Conservation (phyloP, 2,113 vertebrate genomes). For the Pygathrix nemaeus region DNA sequence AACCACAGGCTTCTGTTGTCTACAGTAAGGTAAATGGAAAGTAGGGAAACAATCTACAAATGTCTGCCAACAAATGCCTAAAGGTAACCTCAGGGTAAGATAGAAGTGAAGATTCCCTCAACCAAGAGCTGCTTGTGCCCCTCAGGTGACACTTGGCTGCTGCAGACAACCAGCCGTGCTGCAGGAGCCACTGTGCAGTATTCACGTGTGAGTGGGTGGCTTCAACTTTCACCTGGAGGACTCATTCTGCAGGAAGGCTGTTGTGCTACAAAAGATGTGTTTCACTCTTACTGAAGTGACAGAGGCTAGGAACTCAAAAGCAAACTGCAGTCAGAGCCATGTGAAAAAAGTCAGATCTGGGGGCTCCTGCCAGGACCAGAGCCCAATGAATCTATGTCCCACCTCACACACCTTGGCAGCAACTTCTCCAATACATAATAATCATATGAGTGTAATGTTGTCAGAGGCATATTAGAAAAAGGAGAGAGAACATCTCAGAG, state of each 20-base stretch:
- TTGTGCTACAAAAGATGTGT: neutral
- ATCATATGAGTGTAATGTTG: too few relatives aligned
- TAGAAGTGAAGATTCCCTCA: neutral
- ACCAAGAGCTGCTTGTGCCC: neutral
- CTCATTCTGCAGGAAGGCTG: neutral
- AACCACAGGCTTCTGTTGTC: neutral
- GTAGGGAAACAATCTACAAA: neutral
- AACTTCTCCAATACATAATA: neutral
- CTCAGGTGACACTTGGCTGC: accelerated
- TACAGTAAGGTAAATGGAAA: neutral
- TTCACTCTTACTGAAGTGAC: neutral
- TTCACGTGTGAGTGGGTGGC: neutral
- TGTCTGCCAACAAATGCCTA: neutral
- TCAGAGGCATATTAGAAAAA: neutral
- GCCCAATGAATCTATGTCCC: neutral
- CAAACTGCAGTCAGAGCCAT: neutral
- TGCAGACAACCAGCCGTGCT: neutral
- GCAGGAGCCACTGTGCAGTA: accelerated
- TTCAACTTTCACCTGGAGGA: neutral
- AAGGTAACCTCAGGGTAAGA: neutral
- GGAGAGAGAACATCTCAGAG: neutral
- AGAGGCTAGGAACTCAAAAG: neutral
- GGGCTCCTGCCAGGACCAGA: neutral
- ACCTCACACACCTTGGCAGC: neutral
- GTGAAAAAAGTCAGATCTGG: neutral